phyloP scores from a whole-genome alignment of 2,113 vertebrate genomes.

The Neodontobutis hainanensis region DNA sequence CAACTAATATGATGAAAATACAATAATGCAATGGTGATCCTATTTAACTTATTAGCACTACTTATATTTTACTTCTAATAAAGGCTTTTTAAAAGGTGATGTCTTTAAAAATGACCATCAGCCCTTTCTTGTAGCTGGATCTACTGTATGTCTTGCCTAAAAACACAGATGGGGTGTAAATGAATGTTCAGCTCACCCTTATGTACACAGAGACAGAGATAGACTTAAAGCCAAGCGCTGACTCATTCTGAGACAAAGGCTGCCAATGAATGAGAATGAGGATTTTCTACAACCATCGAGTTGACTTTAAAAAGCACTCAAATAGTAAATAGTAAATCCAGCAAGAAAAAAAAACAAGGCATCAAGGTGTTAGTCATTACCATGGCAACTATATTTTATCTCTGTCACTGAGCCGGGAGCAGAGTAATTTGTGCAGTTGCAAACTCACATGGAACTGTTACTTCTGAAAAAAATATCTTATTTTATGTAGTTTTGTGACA shows the following conservation, averaged over 20 bases:
- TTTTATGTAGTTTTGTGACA: too few relatives aligned
- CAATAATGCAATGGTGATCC: too few relatives aligned
- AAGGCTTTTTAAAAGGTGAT: too few relatives aligned
- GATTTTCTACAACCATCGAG: slow-evolving; percentile 11
- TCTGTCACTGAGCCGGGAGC: slow-evolving; percentile 38
- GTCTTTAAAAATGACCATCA: too few relatives aligned
- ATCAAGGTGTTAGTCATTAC: slow-evolving; percentile 43
- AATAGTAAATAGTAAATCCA: not conserved
- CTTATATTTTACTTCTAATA: too few relatives aligned
- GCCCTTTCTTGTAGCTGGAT: too few relatives aligned
- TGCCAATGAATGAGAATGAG: slow-evolving; percentile 5
- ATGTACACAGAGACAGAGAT: slow-evolving; percentile 20
- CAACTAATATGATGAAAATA: too few relatives aligned
- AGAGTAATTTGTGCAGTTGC: not conserved
- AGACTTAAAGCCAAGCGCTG: not conserved
- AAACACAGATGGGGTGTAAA: slow-evolving; percentile 46
- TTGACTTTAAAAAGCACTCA: slow-evolving; percentile 8
- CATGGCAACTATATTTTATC: slow-evolving; percentile 38
- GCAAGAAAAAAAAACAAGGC: slow-evolving; percentile 9
- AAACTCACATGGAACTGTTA: too few relatives aligned
- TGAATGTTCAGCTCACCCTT: slow-evolving; percentile 43
- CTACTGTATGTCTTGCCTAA: not conserved
- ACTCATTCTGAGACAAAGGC: slow-evolving; percentile 29
- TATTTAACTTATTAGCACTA: too few relatives aligned
- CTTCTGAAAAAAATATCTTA: too few relatives aligned